These are phyloP conservation scores for Drosophila yakuba DNA, from an alignment of 1,140 invertebrate genomes.

Conservation along the genomic window DNA sequence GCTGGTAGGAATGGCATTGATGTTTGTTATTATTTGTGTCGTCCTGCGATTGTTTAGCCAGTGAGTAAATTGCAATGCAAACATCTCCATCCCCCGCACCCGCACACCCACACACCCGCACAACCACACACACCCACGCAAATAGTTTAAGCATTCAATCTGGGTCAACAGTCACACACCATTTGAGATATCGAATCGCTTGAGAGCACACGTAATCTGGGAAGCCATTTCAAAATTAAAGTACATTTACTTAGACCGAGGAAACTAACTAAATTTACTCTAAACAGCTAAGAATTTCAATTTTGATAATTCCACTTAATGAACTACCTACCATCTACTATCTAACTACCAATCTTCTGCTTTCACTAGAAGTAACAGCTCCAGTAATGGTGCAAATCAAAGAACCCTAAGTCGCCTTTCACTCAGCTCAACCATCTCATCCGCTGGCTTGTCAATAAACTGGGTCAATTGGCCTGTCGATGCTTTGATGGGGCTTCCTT, in stretches of 20 bases:
- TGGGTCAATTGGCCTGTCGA: constrained; percentile 39
- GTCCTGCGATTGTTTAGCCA: constrained; percentile 96
- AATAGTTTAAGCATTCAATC: constrained; percentile 27
- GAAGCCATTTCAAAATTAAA: too few species aligned
- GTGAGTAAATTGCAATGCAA: constrained; percentile 87
- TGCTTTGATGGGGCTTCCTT: constrained; percentile 25
- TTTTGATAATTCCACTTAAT: too few species aligned
- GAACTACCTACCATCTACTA: too few species aligned
- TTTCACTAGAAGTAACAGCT: too few species aligned
- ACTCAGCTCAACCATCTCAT: constrained; percentile 3
- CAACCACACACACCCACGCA: constrained; percentile 1
- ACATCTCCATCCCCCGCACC: constrained; percentile 48
- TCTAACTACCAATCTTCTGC: too few species aligned
- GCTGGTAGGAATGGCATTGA: constrained; percentile 94
- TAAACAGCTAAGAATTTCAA: too few species aligned
- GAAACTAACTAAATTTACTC: too few species aligned
- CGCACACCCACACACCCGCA: background rate
- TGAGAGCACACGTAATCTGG: background rate
- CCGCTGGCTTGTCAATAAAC: constrained; percentile 14
- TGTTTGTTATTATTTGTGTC: constrained; percentile 97
- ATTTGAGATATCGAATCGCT: constrained; percentile 1
- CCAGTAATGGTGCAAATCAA: background rate
- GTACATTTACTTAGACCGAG: too few species aligned
- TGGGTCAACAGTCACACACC: constrained; percentile 22
- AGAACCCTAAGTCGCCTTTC: background rate